phyloP scores from a whole-genome alignment of 2,113 vertebrate species.

The Erythrolamprus reginae region DNA sequence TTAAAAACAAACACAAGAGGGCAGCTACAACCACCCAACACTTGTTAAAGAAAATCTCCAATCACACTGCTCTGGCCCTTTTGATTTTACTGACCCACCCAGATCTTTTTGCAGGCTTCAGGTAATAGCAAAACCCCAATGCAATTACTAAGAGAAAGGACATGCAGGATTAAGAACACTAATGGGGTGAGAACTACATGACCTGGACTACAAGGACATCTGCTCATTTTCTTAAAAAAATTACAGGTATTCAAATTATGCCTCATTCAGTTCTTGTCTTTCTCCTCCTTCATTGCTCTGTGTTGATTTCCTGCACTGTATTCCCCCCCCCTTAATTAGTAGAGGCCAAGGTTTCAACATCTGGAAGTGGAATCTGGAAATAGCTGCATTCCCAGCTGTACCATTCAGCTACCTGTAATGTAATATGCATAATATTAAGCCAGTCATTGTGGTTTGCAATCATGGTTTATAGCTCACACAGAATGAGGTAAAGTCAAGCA shows the following conservation, averaged over 20 bases:
- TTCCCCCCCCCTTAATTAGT: background rate
- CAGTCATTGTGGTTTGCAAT: background rate
- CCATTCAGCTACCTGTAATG: background rate
- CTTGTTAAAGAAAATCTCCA: background rate
- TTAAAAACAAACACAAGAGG: background rate
- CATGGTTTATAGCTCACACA: background rate
- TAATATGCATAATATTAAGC: background rate
- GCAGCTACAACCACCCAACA: background rate
- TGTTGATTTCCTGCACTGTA: background rate
- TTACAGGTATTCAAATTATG: background rate
- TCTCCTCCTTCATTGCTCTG: background rate
- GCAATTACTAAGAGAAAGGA: background rate
- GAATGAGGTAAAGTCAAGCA: background rate
- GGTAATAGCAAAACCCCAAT: background rate
- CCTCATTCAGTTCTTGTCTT: background rate
- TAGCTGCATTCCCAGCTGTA: background rate
- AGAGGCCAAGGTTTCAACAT: background rate
- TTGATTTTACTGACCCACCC: background rate
- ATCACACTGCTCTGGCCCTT: background rate
- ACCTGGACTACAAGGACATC: background rate
- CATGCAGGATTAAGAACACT: background rate
- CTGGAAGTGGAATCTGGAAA: background rate
- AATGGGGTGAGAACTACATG: background rate
- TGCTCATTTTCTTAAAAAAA: background rate
- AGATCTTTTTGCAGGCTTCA: background rate